phyloP scores from a whole-genome alignment of 2,797 vertebrate species.

The Streptopelia turtur region DNA sequence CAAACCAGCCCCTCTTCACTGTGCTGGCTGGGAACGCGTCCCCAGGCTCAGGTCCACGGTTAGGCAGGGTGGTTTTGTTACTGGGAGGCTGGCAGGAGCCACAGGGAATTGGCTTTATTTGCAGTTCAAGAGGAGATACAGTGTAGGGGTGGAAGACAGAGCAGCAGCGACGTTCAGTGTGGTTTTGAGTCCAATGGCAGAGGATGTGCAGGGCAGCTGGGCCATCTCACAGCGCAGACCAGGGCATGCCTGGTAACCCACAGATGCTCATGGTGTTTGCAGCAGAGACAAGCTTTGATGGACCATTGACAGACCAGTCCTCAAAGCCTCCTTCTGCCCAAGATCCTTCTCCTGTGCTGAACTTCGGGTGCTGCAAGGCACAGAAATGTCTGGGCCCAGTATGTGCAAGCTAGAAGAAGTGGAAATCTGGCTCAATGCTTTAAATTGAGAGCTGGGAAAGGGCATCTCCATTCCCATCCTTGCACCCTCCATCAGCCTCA shows the following conservation, averaged over 20 bases:
- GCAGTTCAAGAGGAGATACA: neutral
- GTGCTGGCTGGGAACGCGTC: neutral
- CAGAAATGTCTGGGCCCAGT: neutral
- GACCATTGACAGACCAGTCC: rapidly evolving
- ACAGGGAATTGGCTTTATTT: neutral
- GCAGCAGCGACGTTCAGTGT: neutral
- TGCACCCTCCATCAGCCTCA: too few relatives aligned
- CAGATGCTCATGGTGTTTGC: neutral
- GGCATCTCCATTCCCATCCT: too few relatives aligned
- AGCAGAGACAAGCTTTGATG: neutral
- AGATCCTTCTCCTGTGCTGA: neutral
- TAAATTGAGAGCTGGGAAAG: too few relatives aligned
- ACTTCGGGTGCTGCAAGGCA: neutral
- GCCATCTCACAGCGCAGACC: neutral
- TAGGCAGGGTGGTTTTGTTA: neutral
- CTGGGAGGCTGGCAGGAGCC: neutral
- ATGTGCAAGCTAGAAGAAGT: neutral
- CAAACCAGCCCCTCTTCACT: neutral
- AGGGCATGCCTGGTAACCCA: neutral
- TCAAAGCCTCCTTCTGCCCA: neutral
- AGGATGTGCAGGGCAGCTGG: neutral
- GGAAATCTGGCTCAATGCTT: neutral
- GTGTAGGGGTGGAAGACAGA: neutral
- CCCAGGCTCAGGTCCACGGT: rapidly evolving
- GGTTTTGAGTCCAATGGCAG: neutral